Base-by-base conservation (phyloP, 2,113 vertebrate species). In the Thalassoma bifasciatum region DNA sequence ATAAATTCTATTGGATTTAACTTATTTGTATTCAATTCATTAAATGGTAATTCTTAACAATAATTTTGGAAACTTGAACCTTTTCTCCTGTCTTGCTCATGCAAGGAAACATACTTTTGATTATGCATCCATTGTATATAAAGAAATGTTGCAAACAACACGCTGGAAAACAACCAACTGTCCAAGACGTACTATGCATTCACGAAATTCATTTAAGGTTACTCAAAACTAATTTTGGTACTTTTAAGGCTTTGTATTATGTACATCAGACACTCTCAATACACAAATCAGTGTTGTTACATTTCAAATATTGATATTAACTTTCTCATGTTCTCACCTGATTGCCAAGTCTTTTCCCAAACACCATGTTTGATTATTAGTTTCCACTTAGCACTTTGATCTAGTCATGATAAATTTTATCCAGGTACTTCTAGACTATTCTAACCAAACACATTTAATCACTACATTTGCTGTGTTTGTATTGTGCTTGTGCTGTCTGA, bases 71-170 rank as follows among this genome's bases (percentile, higher is more conserved):
- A 67, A 56, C 75, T 73, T 79, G 70, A 86, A 82, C 72, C 72
- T 72, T 50, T 79, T 79, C 23, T 79, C 16, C 24, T 82, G n/a
- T 72, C 71, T 56, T 74, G 64, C 62, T 76, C 44, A 64, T 66
- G 63, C 51, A 50, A 60, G 57, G 64, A 71, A 64, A 65, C 61
- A 38, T 21, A 62, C 34, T 69, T 80, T 37, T 78, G 21, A 42
- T 88, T 76, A 71, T 77, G 83, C 75, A 85, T 75, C 57, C 30
- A n/a, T 60, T 84, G 69, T 85, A 70, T 75, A 81, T 50, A 40
- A 57, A 69, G n/a, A 21, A 72, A 53, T 58, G n/a, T 85, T 77
- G 66, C 49, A 83, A 72, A 86, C 37, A 63, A 52, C 40, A 49
- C 8, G 10, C 56, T 78, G 42, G 44, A 68, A 84, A 66, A 61